Conservation (phyloP, 2,888 invertebrate genomes). For the Dromius quadrimaculatus region DNA sequence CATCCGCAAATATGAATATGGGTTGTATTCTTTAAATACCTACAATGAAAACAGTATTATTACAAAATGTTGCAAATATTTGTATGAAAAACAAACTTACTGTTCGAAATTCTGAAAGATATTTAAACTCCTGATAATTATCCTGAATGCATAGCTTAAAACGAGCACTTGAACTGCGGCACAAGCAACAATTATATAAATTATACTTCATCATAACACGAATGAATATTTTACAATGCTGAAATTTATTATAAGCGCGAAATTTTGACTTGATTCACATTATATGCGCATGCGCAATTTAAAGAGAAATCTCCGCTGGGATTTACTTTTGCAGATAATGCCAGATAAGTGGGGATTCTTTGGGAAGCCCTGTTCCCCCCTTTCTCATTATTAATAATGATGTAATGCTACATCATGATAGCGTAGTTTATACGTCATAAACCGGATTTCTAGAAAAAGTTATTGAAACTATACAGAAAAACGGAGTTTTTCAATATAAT, state of each 20-base stretch:
- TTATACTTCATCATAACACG: slow-evolving; percentile 25
- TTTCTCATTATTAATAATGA: background rate
- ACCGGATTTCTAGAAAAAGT: slow-evolving; percentile 38
- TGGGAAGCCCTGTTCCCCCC: slow-evolving; percentile 43
- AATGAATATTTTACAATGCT: slow-evolving; percentile 6
- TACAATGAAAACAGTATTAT: slow-evolving; percentile 21
- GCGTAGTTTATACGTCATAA: slow-evolving; percentile 19
- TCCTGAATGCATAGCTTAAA: slow-evolving; percentile 21
- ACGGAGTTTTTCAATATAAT: background rate
- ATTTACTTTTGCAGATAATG: background rate
- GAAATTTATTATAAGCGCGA: slow-evolving; percentile 34
- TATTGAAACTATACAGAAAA: slow-evolving; percentile 7
- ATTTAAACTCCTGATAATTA: slow-evolving; percentile 6
- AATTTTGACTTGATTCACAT: slow-evolving; percentile 16
- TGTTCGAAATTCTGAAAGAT: slow-evolving; percentile 10
- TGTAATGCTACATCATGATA: background rate
- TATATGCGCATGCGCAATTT: slow-evolving; percentile 15
- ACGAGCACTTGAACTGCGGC: background rate
- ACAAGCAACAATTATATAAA: slow-evolving; percentile 40
- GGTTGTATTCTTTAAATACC: slow-evolving; percentile 22
- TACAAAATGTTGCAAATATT: background rate
- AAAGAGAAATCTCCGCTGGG: slow-evolving; percentile 11
- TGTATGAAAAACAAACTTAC: slow-evolving; percentile 32
- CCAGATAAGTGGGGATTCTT: slow-evolving; percentile 7
- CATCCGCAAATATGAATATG: slow-evolving; percentile 29